Evolutionary conservation across 2,888 invertebrate species (phyloP), one percentile per base, ranked within the genome.

Genomic region (Drosophila eohydei): DNA sequence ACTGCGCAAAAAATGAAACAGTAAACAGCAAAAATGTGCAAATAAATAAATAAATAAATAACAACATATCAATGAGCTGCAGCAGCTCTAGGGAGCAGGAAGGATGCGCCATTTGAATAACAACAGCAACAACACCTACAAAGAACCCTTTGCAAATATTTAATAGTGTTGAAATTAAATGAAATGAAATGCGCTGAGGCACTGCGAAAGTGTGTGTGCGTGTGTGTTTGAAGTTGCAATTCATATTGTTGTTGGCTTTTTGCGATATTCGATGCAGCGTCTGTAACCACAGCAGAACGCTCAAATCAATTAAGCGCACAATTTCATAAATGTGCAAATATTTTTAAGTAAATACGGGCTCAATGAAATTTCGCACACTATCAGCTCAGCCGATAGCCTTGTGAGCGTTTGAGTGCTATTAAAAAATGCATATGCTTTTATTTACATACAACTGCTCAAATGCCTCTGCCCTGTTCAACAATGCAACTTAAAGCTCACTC

Each of bases 81-180:
- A 7, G 32, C 11, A 6, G 71, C 61, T 59, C 75, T 8, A 7
- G 46, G 61, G 38, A 57, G 26, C n/a, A 8, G 14, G 40, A n/a
- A 40, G 40, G 21, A 28, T 40, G 54, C 38, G 12, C 52, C 52
- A 12, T 36, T 63, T 67, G 46, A 44, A 61, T 32, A 32, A 11
- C 48, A 50, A 16, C 48, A 50, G 30, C 63, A 71, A 75, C 70
- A 69, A 56, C 65, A 30, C 44, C 44, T 40, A 66, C 71, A 81
- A 73, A 81, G 62, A 51, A 58, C 70, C 61, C 61, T 85, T 70
- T 59, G 67, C 74, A 86, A 80, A 89, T 75, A 86, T 85, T 85
- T 83, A 90, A 90, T 86, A 88, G 73, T 74, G 73, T 61, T 83
- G 78, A 72, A 83, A 78, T 75, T 58, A 75, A 83, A 81, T 74